Evolutionary conservation across 2,113 vertebrate genomes (phyloP), one percentile per base, ranked within the genome.

Genomic region (Antigone vipio): DNA sequence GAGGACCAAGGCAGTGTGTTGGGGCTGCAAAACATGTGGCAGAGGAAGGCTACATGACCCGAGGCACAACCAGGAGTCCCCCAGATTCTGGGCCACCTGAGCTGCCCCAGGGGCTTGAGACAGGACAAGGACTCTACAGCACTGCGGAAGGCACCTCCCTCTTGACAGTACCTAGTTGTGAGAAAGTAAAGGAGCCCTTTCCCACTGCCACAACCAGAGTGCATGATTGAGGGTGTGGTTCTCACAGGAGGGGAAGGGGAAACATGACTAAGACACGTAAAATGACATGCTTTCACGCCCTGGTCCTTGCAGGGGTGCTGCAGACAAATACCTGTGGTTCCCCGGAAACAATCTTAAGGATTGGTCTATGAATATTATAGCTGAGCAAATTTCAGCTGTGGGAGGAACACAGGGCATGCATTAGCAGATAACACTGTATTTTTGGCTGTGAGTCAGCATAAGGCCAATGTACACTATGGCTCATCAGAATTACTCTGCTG

Each of bases 151-250:
- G 52, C 12, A 42, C 8, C 38, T 42, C 12, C n/a, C 21, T 55
- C 15, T 42, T 66, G 59, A 55, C 52, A 84, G 12, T 42, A 53
- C 45, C 24, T 59, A 35, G 16, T 14, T 72, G 27, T 0, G 0
- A 78, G 52, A 67, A 66, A 80, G 59, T 66, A 11, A 63, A 58
- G 50, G 55, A 47, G 40, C 5, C 1, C 19, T 72, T 53, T 73
- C 49, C 67, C 19, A 49, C 24, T 29, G 22, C 32, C 27, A 26
- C 0, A 1, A 38, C 55, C 0, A 2, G 10, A 20, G 6, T 1
- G 0, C 7, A 11, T 19, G 29, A 50, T 14, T 1, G 1, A 24
- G 56, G 56, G 21, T 40, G 35, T 24, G 58, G 34, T n/a, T 74
- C 20, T 80, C 14, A 45, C 34, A 75, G 21, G 50, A 85, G 6